Conservation (phyloP, 2,797 vertebrate species). For the Mus spretus region DNA sequence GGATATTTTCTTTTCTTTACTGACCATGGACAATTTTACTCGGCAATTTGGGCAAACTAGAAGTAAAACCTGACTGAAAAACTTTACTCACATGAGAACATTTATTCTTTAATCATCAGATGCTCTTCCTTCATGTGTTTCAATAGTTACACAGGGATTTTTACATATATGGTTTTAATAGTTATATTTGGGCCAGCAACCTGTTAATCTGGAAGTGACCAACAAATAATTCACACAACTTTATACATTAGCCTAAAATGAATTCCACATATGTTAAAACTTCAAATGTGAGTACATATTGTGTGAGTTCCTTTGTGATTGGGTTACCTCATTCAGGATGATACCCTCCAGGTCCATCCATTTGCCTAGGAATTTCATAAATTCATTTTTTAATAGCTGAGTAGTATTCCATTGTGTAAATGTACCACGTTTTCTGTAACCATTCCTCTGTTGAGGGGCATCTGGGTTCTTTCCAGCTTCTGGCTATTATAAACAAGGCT, state of each 20-base stretch:
- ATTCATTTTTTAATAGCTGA: too few relatives aligned
- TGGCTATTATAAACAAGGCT: too few relatives aligned
- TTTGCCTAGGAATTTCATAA: too few relatives aligned
- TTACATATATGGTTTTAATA: background rate
- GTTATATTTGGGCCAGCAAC: background rate
- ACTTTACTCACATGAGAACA: background rate
- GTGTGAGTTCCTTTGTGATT: too few relatives aligned
- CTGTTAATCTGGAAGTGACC: background rate
- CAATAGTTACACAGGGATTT: background rate
- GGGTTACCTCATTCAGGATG: too few relatives aligned
- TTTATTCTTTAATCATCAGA: background rate
- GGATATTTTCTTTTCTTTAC: constrained; percentile 37
- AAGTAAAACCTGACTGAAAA: background rate
- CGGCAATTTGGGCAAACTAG: background rate
- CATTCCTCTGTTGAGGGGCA: too few relatives aligned
- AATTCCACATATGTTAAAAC: constrained; percentile 4
- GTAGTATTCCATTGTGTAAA: too few relatives aligned
- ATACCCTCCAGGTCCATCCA: too few relatives aligned
- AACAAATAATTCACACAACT: background rate
- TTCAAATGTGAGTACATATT: too few relatives aligned
- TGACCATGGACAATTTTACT: background rate
- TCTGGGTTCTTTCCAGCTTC: too few relatives aligned
- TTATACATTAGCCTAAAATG: constrained; percentile 27
- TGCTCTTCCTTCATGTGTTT: background rate
- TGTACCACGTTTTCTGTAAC: too few relatives aligned